Base-by-base conservation (phyloP, 2,888 invertebrate species). In the Candidula unifasciata region DNA sequence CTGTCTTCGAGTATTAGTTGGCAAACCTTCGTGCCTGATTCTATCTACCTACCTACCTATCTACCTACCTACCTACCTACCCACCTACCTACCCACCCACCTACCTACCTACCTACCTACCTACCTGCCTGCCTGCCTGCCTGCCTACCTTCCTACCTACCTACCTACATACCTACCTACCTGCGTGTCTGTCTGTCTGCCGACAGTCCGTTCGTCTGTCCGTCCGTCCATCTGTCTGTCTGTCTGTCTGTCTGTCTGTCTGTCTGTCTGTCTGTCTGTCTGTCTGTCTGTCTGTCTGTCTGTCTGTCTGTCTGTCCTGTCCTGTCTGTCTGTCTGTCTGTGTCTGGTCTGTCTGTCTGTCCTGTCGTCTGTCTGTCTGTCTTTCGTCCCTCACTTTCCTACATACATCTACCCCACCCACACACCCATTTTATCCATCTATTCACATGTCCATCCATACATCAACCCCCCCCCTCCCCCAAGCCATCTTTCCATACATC, bases 141-240 rank as follows among this genome's bases (percentile, higher is more conserved):
- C 69, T 69, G 3, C 44, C 69, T 30, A 3, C 16, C 33, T 24
- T 60, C 18, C 60, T 24, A 60, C 18, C n/a, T 60, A 18, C 54
- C n/a, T 33, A 2, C n/a, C 18, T 69, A 8, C 30, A 13, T 69
- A 5, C 44, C 27, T 30, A 3, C 27, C 33, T 24, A 2, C 27
- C 35, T 60, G 30, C 73, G 30, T 69, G 44, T 80, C 52, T 24
- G 13, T 33, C 54, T 80, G 37, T 3, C 27, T 80, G 52, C 16
- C 35, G 30, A 44, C 54, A 69, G 37, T 37, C 68, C 24, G 18
- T 64, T 71, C 54, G 30, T 69, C 52, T 71, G 44, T 71, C 54
- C 30, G 54, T 71, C 80, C 71, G 54, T 80, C 54, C 71, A 52
- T 69, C 80, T 69, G 52, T 80, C 80, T 80, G 69, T 80, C 80